phyloP scores from a whole-genome alignment of 2,113 vertebrate genomes.

The Callaeas wilsoni region DNA sequence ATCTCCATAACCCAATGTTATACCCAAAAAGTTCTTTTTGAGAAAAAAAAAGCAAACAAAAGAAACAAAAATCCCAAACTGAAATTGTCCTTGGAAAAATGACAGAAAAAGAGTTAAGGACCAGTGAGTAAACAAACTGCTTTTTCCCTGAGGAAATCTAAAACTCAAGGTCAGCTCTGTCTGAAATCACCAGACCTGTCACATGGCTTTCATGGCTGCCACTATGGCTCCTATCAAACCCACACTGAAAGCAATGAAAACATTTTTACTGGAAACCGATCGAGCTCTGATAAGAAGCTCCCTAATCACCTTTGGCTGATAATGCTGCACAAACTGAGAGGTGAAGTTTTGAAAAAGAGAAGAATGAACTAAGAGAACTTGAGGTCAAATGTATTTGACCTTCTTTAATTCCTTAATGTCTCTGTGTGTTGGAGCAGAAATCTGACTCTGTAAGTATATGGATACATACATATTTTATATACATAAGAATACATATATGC shows the following conservation, averaged over 20 bases:
- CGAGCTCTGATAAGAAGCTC: not conserved
- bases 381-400: not conserved
- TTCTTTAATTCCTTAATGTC: not conserved
- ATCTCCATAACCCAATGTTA: not conserved
- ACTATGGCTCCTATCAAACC: not conserved
- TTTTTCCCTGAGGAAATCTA: constrained; percentile 12
- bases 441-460: not conserved
- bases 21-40: not conserved
- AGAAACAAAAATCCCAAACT: rapidly evolving
- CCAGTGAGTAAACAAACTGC: not conserved
- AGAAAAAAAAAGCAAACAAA: not conserved
- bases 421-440: not conserved
- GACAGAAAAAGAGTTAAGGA: not conserved
- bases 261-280: constrained; percentile 6
- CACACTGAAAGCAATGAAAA: constrained; percentile 12
- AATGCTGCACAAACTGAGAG: not conserved
- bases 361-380: not conserved
- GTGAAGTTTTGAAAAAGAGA: not conserved
- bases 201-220: not conserved
- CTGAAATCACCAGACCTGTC: constrained; percentile 5
- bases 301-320: not conserved
- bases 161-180: constrained; percentile 17
- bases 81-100: not conserved
- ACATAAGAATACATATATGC: not conserved
- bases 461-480: not conserved